phyloP scores from a whole-genome alignment of 2,113 vertebrate species.

The Eolophus roseicapilla region DNA sequence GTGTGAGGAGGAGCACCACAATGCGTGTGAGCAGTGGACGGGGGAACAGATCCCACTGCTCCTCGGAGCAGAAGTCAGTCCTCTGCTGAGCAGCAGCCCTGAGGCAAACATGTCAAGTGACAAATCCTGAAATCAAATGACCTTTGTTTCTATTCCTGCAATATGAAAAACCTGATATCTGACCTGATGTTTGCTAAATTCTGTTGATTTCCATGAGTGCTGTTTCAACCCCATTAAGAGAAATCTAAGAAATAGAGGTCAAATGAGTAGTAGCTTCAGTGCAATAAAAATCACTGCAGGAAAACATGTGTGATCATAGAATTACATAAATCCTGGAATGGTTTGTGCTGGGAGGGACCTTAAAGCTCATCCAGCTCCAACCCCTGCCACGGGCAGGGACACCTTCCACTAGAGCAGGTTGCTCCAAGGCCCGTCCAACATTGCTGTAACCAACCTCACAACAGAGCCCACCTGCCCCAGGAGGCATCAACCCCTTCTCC shows the following conservation, averaged over 20 bases:
- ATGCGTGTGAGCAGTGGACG: fast-evolving
- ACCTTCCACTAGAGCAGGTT: background rate
- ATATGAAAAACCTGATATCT: fast-evolving
- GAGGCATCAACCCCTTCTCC: background rate
- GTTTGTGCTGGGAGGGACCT: background rate
- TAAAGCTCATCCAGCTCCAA: background rate
- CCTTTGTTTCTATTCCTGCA: background rate
- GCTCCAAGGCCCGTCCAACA: background rate
- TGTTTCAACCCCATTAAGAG: background rate
- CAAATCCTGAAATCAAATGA: background rate
- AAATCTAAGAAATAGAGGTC: background rate
- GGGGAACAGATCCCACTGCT: background rate
- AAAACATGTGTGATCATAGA: background rate
- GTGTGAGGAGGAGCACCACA: background rate
- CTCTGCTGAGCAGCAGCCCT: background rate
- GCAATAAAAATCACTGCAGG: background rate
- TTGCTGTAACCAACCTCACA: background rate
- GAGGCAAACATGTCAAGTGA: background rate
- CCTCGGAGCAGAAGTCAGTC: background rate
- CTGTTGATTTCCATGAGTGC: background rate
- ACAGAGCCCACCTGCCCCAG: background rate
- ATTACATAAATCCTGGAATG: background rate
- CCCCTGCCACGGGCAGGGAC: background rate
- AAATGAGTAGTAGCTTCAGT: background rate
- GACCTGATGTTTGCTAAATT: background rate